Conservation (phyloP, 2,113 vertebrate genomes). For the Poeciliopsis retropinna region DNA sequence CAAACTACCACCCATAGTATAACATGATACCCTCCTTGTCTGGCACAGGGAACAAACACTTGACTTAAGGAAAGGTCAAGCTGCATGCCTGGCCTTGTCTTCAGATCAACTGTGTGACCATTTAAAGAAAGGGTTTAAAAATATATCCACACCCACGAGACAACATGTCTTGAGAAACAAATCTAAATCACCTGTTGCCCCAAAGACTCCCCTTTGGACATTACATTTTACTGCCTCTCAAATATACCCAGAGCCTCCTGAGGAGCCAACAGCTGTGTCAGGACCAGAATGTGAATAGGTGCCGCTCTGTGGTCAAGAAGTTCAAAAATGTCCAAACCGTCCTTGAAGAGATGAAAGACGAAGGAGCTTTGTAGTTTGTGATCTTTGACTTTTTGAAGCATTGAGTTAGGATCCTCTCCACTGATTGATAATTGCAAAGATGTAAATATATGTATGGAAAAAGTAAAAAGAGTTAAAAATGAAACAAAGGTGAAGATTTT, state of each 20-base stretch:
- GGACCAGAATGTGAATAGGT: background rate
- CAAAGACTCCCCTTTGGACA: slow-evolving; percentile 36
- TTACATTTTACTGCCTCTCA: slow-evolving; percentile 29
- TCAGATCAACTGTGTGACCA: slow-evolving; percentile 74
- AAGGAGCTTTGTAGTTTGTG: slow-evolving; percentile 24
- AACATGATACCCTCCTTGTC: slow-evolving; percentile 63
- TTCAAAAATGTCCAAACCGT: slow-evolving; percentile 4
- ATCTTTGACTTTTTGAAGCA: slow-evolving; percentile 35
- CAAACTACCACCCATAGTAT: slow-evolving; percentile 55
- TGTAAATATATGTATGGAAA: too few species aligned
- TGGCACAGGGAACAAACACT: slow-evolving; percentile 64
- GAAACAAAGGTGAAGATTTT: too few species aligned
- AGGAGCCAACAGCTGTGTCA: background rate
- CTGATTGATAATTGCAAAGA: background rate
- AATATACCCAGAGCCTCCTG: slow-evolving; percentile 1
- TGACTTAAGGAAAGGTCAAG: slow-evolving; percentile 72
- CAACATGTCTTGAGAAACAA: slow-evolving; percentile 53
- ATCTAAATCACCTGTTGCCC: slow-evolving; percentile 60
- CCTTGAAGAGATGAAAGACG: background rate
- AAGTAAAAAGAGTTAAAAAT: too few species aligned
- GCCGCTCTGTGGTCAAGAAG: slow-evolving; percentile 1
- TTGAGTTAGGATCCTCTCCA: background rate
- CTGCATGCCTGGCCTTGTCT: slow-evolving; percentile 63
- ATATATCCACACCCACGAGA: slow-evolving; percentile 64
- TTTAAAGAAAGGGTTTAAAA: slow-evolving; percentile 76